Conservation (phyloP, 1,140 invertebrate species). For the Drosophila seguyi region DNA sequence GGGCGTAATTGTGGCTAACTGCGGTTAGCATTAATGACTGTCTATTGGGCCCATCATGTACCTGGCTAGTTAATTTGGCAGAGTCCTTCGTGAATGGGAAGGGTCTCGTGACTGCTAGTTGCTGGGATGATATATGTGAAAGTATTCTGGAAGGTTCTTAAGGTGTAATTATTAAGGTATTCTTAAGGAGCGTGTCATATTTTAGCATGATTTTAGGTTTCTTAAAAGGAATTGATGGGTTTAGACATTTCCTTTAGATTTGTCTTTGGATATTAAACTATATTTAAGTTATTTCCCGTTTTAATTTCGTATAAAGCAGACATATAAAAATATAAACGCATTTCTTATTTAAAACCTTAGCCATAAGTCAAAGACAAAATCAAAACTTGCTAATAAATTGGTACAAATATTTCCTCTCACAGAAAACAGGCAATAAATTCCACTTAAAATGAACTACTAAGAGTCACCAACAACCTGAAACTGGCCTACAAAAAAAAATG, state of each 20-base stretch:
- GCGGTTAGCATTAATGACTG: constrained; percentile 34
- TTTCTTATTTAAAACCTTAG: neutral
- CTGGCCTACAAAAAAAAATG: constrained; percentile 8
- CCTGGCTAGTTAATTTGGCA: constrained; percentile 20
- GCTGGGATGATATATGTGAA: neutral
- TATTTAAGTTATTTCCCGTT: neutral
- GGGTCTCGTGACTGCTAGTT: neutral
- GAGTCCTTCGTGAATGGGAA: neutral
- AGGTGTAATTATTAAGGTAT: too few relatives aligned
- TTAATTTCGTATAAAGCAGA: too few relatives aligned
- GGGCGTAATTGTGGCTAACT: constrained; percentile 63
- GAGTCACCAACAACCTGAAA: neutral
- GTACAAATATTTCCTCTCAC: neutral
- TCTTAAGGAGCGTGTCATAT: neutral
- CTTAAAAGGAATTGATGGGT: neutral
- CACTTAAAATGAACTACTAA: neutral
- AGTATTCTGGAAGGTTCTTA: neutral
- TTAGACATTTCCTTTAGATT: neutral
- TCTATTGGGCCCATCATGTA: constrained; percentile 17
- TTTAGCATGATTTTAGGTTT: neutral
- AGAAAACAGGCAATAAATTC: neutral
- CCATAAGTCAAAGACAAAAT: too few relatives aligned
- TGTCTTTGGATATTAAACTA: too few relatives aligned
- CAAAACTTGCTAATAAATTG: neutral
- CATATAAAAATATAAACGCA: too few relatives aligned